Conservation (phyloP, 2,113 vertebrate species). For the Himantopus leucocephalus region DNA sequence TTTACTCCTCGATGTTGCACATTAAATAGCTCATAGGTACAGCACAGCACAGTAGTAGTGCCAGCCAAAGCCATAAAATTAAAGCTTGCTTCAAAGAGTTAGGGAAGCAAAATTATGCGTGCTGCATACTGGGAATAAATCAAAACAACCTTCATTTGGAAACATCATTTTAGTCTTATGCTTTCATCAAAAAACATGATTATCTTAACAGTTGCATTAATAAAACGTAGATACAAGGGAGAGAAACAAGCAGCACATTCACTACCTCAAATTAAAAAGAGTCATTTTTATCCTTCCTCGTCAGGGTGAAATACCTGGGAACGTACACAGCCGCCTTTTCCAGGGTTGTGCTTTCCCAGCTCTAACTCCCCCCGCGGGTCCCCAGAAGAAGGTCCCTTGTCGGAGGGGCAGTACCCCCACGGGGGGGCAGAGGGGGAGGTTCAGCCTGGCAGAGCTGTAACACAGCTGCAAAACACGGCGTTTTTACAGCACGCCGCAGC, state of each 20-base stretch:
- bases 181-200: constrained; percentile 50
- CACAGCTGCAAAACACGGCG: neutral
- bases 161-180: constrained; percentile 29
- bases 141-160: constrained; percentile 46
- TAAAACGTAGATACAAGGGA: neutral
- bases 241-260: neutral
- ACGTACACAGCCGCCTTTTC: neutral
- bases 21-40: constrained; percentile 46
- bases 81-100: constrained; percentile 32
- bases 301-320: neutral
- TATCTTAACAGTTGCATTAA: neutral
- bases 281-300: neutral
- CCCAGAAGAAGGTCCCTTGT: neutral
- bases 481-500: neutral
- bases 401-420: neutral
- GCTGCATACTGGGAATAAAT: constrained; percentile 29
- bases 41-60: neutral
- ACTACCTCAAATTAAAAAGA: neutral
- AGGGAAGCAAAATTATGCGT: neutral
- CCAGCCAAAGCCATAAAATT: constrained; percentile 15
- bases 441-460: neutral
- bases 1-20: constrained; percentile 25
- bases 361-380: neutral
- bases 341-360: neutral
- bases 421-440: neutral